phyloP scores from a whole-genome alignment of 1,140 invertebrate species.

The Mycetomoellerius zeteki region DNA sequence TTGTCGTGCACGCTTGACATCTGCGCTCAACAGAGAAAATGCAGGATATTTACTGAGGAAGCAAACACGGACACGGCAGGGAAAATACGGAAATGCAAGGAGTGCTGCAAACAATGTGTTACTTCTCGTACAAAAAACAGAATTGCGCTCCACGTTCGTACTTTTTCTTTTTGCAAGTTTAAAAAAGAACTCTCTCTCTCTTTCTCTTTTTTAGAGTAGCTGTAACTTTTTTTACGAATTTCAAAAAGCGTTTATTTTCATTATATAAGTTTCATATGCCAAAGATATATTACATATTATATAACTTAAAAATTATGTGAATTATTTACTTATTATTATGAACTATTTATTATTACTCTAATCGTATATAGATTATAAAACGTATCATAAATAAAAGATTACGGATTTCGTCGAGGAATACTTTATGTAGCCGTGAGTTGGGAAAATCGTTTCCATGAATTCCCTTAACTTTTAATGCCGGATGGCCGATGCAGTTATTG shows the following conservation, averaged over 20 bases:
- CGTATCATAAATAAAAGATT: not conserved
- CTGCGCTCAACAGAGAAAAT: slow-evolving; percentile 58
- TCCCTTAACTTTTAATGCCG: not conserved
- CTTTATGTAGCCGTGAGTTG: not conserved
- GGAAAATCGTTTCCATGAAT: not conserved
- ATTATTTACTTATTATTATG: not conserved
- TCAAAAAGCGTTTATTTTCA: not conserved
- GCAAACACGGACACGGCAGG: slow-evolving; percentile 42
- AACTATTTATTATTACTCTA: not conserved
- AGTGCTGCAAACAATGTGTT: slow-evolving; percentile 40
- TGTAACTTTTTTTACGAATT: not conserved
- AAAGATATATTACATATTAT: not conserved
- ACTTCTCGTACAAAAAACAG: slow-evolving; percentile 22
- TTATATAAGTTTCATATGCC: not conserved
- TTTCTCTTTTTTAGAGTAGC: not conserved
- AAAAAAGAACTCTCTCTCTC: slow-evolving; percentile 14
- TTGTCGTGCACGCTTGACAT: slow-evolving; percentile 54
- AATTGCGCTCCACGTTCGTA: not conserved
- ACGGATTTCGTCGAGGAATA: not conserved
- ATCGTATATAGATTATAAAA: not conserved
- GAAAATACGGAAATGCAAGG: slow-evolving; percentile 50
- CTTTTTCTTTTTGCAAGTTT: slow-evolving; percentile 27
- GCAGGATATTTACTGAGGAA: slow-evolving; percentile 51
- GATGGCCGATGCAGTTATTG: not conserved
- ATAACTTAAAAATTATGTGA: not conserved